Conservation (phyloP, 2,797 vertebrate species). For the Trichosurus vulpecula region DNA sequence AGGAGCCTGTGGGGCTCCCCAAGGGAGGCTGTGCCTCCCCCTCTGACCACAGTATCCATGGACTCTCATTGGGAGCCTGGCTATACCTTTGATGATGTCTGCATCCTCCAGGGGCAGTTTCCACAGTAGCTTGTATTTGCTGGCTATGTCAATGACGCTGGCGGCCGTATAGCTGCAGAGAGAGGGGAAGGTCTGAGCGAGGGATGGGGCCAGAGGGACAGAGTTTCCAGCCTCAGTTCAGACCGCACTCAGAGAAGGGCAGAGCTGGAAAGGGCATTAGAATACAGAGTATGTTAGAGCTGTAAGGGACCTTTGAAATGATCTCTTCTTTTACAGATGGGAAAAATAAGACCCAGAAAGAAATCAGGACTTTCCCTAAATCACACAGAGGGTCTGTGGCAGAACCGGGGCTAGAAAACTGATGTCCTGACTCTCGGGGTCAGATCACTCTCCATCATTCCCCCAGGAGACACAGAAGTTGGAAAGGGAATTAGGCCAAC, state of each 20-base stretch:
- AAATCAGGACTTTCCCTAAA: not conserved
- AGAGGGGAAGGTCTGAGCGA: slow-evolving; percentile 39
- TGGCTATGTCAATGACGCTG: slow-evolving; percentile 96
- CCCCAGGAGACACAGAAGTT: not conserved
- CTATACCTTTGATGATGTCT: slow-evolving; percentile 95
- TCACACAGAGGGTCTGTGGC: not conserved
- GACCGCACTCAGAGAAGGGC: not conserved
- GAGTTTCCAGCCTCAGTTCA: not conserved
- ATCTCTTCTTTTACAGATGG: not conserved
- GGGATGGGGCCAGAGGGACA: not conserved
- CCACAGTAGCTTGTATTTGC: slow-evolving; percentile 99
- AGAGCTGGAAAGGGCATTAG: not conserved
- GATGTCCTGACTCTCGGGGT: not conserved
- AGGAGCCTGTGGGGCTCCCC: not conserved
- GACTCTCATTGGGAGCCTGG: not conserved
- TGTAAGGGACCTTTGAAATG: not conserved
- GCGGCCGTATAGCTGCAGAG: slow-evolving; percentile 92
- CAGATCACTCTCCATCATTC: not conserved
- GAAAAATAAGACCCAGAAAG: not conserved
- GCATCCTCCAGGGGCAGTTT: slow-evolving; percentile 95
- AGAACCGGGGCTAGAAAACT: not conserved
- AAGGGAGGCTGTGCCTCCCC: no score
- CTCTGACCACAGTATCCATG: not conserved
- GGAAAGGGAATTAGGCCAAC: not conserved
- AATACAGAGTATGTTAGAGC: not conserved